Base-by-base conservation (phyloP, 2,113 vertebrate genomes). In the Peromyscus californicus region DNA sequence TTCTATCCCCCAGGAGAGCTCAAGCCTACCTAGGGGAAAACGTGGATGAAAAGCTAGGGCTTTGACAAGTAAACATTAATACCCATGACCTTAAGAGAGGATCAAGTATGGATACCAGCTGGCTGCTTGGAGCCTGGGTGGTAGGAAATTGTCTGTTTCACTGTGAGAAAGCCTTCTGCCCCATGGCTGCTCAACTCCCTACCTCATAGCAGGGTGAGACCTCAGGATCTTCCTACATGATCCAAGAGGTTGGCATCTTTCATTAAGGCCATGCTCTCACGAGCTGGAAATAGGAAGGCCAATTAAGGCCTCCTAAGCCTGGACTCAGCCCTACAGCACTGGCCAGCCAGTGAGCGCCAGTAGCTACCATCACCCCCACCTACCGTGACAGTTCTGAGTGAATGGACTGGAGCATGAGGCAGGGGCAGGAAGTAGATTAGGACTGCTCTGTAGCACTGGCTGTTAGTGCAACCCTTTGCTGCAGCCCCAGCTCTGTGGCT, bases 121-220 rank as follows among this genome's bases (percentile, higher is more conserved):
- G 83, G 59, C 33, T 79, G 48, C 16, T 61, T 61, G 26, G 16
- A 69, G 63, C 65, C 39, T 22, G 59, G 57, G 45, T 21, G 65
- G 24, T 19, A 29, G 90, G 88, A 26, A 33, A 21, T 36, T 42
- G 51, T 61, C 70, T 42, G 19, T 24, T 39, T 82, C 59, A 16
- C 42, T 39, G 33, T 90, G 89, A 91, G 67, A 90, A 97, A 83
- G 57, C 76, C 90, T 8, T 67, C 45, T 85, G 69, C 39, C 75
- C 39, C 45, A 22, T 3, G 16, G 16, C 8, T 63, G 12, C 13
- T 87, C 5, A 59, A 24, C 1, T 31, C 45, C 42, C 29, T 33
- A 10, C 31, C 10, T 24, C 6, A 67, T 15, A 78, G 69, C 70
- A 79, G 39, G 29, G 45, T 39, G 36, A 39, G 36, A 48, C 88